Conservation (phyloP, 2,797 vertebrate species). For the Phalanger gymnotis region DNA sequence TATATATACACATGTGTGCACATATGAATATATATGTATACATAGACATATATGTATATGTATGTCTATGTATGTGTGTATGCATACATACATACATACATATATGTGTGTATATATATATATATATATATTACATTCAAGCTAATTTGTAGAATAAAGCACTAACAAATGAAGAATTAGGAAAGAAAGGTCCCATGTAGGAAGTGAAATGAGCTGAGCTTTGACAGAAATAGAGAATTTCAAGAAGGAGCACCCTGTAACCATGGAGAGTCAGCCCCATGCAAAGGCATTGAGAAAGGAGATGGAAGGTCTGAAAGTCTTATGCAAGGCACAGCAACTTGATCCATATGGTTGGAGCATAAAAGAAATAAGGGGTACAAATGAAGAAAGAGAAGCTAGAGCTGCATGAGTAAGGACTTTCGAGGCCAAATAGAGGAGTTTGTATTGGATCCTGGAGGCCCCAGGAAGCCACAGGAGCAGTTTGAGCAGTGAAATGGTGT, state of each 20-base stretch:
- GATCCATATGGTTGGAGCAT: neutral
- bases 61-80: no score
- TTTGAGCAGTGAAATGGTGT: neutral
- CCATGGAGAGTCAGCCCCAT: neutral
- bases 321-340: neutral
- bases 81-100: no score
- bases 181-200: neutral
- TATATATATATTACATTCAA: neutral
- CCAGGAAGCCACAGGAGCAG: neutral
- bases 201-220: neutral
- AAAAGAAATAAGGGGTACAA: neutral
- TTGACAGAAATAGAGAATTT: neutral
- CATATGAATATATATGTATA: no score
- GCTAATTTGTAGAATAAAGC: neutral
- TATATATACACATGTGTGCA: no score
- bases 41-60: no score
- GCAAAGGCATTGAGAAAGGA: neutral
- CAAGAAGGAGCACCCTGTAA: neutral
- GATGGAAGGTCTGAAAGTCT: neutral
- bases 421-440: neutral
- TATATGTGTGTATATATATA: no score
- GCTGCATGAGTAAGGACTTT: neutral
- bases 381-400: neutral
- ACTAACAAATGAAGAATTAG: neutral
- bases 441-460: neutral